phyloP scores from a whole-genome alignment of 2,888 invertebrate species.

The Callosobruchus maculatus region DNA sequence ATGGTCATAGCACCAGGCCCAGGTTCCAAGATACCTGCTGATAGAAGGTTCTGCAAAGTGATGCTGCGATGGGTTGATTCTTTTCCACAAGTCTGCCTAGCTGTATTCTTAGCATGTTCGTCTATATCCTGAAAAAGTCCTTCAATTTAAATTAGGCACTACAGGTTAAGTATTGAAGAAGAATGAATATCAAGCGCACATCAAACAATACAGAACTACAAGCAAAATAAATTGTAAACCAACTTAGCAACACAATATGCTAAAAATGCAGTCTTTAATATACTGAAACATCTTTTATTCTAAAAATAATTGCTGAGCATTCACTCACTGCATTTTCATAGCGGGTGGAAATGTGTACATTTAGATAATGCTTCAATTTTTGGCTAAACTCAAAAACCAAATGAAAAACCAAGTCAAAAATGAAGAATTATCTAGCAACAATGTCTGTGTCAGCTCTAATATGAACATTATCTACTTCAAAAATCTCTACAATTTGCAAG shows the following conservation, averaged over 20 bases:
- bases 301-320: no score
- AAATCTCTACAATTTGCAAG: not conserved
- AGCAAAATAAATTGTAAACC: not conserved
- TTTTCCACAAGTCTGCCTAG: constrained; percentile 32
- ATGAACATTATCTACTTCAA: not conserved
- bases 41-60: constrained; percentile 80
- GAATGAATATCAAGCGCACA: not conserved
- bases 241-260: no score
- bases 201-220: not conserved
- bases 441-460: no score
- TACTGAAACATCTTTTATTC: no score
- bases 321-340: no score
- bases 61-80: constrained; percentile 54
- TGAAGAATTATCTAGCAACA: no score
- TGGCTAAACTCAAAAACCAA: no score
- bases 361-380: no score
- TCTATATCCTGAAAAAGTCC: constrained; percentile 42
- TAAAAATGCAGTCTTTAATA: no score
- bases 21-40: constrained; percentile 79
- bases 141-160: no score
- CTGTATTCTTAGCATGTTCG: constrained; percentile 33
- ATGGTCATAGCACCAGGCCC: constrained; percentile 83
- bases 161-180: not conserved
- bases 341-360: no score
- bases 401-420: no score